Base-by-base conservation (phyloP, 2,888 invertebrate species). In the Chorisops tibialis region DNA sequence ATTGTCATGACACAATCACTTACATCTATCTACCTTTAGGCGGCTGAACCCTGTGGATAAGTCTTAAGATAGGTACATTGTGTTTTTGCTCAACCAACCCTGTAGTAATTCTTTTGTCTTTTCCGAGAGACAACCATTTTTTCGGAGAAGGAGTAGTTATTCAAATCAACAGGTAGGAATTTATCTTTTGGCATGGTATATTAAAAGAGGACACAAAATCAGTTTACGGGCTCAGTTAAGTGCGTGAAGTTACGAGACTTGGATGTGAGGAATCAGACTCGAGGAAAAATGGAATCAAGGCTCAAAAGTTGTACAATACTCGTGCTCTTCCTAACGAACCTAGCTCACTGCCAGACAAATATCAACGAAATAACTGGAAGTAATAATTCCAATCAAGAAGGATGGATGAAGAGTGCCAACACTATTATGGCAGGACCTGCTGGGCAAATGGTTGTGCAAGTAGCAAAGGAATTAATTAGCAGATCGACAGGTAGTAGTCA, bases 401-500 rank as follows among this genome's bases (percentile, higher is more conserved):
- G 71, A 9, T 78, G 77, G 75, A 64, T 77, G 5, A 70, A 72
- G 35, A 71, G 71, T 45, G 76, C 76, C 0, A 72, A 75, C 62
- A 69, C 71, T 63, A 70, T 75, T 52, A 68, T 78, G 14, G 70
- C 71, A 12, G 75, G 73, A 49, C 78, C 78, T 1, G 72, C 77
- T 2, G 78, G 78, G 1, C 75, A 78, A 69, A 74, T 79, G n/a
- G 73, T 75, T 2, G 71, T 77, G 1, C 74, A 77, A 67, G 71
- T 79, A 61, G 87, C 88, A 2, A 86, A 82, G 72, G 87, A 88
- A 71, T 80, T 88, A 69, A 80, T 88, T 22, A 83, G 85, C 65
- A 82, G 87, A 70, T 87, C 88, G 0, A 82, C 85, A 6, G 85
- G 85, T 64, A 85, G 83, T 73, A 88, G 87, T 74, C 88, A 88